Conservation (phyloP, 1,140 invertebrate species). For the Neocloeon triangulifer region DNA sequence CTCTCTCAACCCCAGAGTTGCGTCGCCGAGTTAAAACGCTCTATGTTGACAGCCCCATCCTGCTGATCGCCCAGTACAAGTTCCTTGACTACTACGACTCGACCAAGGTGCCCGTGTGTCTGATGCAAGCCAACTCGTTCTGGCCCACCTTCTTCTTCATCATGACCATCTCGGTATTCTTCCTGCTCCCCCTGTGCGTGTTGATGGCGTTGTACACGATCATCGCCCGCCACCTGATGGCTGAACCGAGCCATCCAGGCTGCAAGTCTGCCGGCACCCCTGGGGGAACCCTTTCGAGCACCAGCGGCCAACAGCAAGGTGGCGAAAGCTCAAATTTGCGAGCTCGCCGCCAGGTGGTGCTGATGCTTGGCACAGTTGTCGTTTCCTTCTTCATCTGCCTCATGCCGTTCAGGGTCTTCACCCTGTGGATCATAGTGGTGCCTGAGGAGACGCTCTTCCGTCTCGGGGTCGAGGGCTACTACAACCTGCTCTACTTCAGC, state of each 20-base stretch:
- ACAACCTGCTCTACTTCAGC: conserved; percentile 56
- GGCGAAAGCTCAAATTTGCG: not conserved
- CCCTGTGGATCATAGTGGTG: conserved; percentile 49
- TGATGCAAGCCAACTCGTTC: conserved; percentile 35
- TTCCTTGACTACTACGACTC: conserved; percentile 26
- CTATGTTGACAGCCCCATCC: conserved; percentile 32
- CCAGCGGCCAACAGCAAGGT: conserved; percentile 8
- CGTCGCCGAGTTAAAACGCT: not conserved
- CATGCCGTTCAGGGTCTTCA: conserved; percentile 63
- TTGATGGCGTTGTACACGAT: conserved; percentile 50
- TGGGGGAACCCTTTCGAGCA: conserved; percentile 3
- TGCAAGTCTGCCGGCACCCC: conserved; percentile 23
- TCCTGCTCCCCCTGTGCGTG: conserved; percentile 48
- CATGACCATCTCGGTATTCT: conserved; percentile 45
- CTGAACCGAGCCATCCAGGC: conserved; percentile 30
- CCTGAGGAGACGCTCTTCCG: conserved; percentile 28
- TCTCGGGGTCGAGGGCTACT: conserved; percentile 46
- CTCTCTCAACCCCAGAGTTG: not conserved
- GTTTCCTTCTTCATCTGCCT: conserved; percentile 68
- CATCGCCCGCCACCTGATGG: conserved; percentile 50
- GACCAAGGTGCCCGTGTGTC: conserved; percentile 29
- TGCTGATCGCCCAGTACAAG: conserved; percentile 34
- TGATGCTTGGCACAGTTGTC: conserved; percentile 67
- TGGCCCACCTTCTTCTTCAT: conserved; percentile 52
- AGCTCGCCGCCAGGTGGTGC: conserved; percentile 39